Base-by-base conservation (phyloP, 2,113 vertebrate species). In the Xenopus borealis region DNA sequence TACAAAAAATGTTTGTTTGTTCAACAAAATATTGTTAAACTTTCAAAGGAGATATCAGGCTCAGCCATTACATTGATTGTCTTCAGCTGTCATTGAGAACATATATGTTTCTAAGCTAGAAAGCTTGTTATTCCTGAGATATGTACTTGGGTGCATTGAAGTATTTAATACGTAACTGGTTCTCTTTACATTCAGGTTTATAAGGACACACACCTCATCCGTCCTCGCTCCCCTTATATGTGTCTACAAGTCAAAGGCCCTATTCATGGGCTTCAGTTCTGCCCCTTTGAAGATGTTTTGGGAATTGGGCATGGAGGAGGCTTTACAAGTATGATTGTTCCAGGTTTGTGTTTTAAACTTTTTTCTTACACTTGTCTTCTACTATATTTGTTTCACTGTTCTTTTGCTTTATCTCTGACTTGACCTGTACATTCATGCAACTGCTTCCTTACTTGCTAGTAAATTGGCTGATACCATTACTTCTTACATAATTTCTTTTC, bases 261-360 rank as follows among this genome's bases (percentile, higher is more conserved):
- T 0, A 88, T 92, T 45, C 93, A 92, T 12, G 88, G 91, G 1
- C 84, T 92, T 16, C 87, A 91, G 62, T 97, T 94, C 85, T 97
- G 94, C 83, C 94, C 94, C 62, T 95, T 92, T 52, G 95, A 97
- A 77, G 95, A 97, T 0, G 92, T 96, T 58, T 85, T 97, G 1
- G 94, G 95, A 0, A 83, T 95, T 3, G 95, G 95, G 0, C 94
- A 97, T 19, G 90, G 81, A 19, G 87, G 86, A 0, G 95, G 95
- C 19, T 89, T 97, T 81, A 92, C 90, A 77, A 97, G 95, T 84
- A 93, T 95, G 88, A 86, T 97, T 0, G 87, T 94, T 20, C 95
- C 95, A 83, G 95, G 95, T 95, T 55, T 87, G 72, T 19, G 16
- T 16, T 50, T 12, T 1, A 50, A 9, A 50, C 23, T 27, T 27